Percentiles rank a stretch among this genome's conserved stretches.
Conservation (phyloP, 2,888 invertebrate species). For the Bombylius discolor region DNA sequence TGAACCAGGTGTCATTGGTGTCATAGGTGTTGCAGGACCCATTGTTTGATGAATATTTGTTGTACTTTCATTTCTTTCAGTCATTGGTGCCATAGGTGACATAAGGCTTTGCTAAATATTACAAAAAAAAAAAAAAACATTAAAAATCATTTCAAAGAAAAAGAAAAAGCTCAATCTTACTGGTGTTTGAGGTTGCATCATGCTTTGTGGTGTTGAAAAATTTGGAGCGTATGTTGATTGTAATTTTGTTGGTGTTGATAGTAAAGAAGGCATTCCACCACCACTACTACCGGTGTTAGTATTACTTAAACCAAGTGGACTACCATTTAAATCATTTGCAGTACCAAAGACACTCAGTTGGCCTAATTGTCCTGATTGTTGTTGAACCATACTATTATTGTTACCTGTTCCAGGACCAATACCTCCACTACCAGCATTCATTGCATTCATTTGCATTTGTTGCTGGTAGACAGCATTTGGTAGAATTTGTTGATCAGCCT, state of each 20-base stretch:
- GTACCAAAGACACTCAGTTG: background rate
- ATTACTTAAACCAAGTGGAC: background rate
- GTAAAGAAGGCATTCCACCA: conserved; percentile 46
- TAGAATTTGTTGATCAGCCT: conserved; percentile 80
- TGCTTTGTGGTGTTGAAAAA: conserved; percentile 66
- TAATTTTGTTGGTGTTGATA: conserved; percentile 55
- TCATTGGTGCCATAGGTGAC: conserved; percentile 62
- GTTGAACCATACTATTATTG: background rate
- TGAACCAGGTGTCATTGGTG: conserved; percentile 86
- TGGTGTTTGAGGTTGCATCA: conserved; percentile 85
- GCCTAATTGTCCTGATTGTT: background rate
- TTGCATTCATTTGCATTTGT: conserved; percentile 40
- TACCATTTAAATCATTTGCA: background rate
- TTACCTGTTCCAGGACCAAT: background rate
- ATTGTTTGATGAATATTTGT: conserved; percentile 43
- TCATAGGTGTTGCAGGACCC: conserved; percentile 61
- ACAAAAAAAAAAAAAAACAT: conserved; percentile 13
- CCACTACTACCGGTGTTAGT: conserved; percentile 21
- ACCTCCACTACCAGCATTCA: conserved; percentile 11
- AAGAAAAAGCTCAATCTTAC: conserved; percentile 37
- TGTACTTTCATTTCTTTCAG: conserved; percentile 26
- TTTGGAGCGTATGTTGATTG: conserved; percentile 64
- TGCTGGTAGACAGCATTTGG: conserved; percentile 73
- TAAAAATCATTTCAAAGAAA: background rate
- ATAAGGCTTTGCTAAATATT: conserved; percentile 66